Conservation (phyloP, 2,797 vertebrate species). For the Parotocinclus haroldoi region DNA sequence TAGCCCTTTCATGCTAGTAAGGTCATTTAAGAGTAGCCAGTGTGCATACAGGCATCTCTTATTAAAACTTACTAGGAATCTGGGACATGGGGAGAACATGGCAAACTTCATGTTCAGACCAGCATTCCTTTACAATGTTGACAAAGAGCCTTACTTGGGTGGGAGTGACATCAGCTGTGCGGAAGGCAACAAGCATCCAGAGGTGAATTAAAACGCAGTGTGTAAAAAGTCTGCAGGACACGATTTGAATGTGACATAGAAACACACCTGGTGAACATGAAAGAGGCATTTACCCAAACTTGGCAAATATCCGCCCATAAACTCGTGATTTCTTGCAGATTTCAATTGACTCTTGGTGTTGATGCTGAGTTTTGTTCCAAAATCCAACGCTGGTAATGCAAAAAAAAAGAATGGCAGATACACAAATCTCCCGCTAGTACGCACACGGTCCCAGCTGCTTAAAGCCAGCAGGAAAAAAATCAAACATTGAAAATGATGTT, state of each 20-base stretch:
- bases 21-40: no score
- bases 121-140: background rate
- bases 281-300: conserved; percentile 41
- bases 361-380: conserved; percentile 44
- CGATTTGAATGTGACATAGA: conserved; percentile 46
- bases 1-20: no score
- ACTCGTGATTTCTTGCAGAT: conserved; percentile 15
- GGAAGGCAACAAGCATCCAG: conserved; percentile 7
- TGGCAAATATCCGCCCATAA: conserved; percentile 37
- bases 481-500: conserved; percentile 20
- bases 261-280: conserved; percentile 49
- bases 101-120: no score
- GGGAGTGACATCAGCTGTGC: background rate
- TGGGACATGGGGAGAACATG: no score
- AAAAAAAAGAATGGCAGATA: conserved; percentile 11
- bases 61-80: no score
- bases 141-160: background rate
- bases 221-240: conserved; percentile 15
- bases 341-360: conserved; percentile 36
- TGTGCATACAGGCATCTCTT: no score
- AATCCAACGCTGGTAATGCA: conserved; percentile 24
- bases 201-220: conserved; percentile 24
- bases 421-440: conserved; percentile 34
- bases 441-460: conserved; percentile 45
- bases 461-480: conserved; percentile 41